Evolutionary conservation across 2,113 vertebrate genomes (phyloP).

Genomic region (Apus apus): DNA sequence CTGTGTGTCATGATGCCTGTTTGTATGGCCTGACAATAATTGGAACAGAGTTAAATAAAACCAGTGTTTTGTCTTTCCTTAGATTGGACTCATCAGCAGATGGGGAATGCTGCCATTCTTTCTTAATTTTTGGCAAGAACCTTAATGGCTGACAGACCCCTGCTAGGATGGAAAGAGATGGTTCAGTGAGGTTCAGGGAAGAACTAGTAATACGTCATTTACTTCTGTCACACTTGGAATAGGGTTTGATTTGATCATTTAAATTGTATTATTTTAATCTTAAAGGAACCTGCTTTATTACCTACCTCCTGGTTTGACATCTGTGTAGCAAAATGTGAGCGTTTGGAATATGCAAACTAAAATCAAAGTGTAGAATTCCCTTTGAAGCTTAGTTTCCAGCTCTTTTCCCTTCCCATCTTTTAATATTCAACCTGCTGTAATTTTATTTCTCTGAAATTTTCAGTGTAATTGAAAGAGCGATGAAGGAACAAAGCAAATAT

Average conservation of each 20-base stretch:
- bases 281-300: constrained; percentile 23
- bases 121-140: constrained; percentile 37
- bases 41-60: constrained; percentile 62
- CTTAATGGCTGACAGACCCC: constrained; percentile 7
- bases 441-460: constrained; percentile 31
- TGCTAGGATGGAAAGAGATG: neutral
- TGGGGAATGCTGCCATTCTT: constrained; percentile 56
- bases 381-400: constrained; percentile 5
- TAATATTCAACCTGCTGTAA: constrained; percentile 26
- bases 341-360: constrained; percentile 2
- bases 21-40: constrained; percentile 26
- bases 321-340: constrained; percentile 14
- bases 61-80: constrained; percentile 55
- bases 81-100: constrained; percentile 65
- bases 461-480: constrained; percentile 46
- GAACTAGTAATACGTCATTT: neutral
- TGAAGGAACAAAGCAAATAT: constrained; percentile 67
- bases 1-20: constrained; percentile 42
- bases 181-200: constrained; percentile 15
- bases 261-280: neutral
- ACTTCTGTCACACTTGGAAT: constrained; percentile 16
- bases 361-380: constrained; percentile 23
- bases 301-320: constrained; percentile 52
- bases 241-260: neutral
- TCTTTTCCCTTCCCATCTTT: neutral